Base-by-base conservation (phyloP, 2,797 vertebrate species). In the Salarias fasciatus region DNA sequence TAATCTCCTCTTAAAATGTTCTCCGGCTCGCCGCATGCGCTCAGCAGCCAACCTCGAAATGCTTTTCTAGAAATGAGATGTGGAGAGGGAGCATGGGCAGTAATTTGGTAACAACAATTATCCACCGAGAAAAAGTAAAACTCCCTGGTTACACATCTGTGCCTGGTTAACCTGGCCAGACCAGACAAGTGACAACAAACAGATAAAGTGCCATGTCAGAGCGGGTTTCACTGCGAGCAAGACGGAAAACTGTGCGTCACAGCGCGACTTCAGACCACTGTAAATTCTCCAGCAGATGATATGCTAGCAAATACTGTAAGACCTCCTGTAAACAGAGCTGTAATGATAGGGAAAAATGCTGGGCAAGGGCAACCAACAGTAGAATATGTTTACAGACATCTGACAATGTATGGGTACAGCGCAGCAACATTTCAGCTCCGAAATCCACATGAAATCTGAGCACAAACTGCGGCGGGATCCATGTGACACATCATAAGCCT, bases 381-480 rank as follows among this genome's bases (percentile, higher is more conserved):
- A 10, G 72, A 82, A 73, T 64, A 10, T 88, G 77, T 89, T 85
- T 85, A 83, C 56, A 72, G 79, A 76, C 64, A 66, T 76, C 70
- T 84, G 81, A 82, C 80, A 67, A 59, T 51, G 72, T 60, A 76
- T 61, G 65, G 50, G 63, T 63, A 69, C 56, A 43, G 59, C 56
- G 47, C n/a, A 28, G 67, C 45, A 54, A 62, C 6, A 13, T 56
- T 75, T 70, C 67, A 71, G 55, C 51, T 37, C 48, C 33, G 42
- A 75, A 45, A 51, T 60, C 60, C 48, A 28, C 55, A 54, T 69
- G 66, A 86, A 85, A 86, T 56, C 66, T 52, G 65, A 84, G 49
- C 53, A 30, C 53, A 65, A 73, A 72, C 63, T 79, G 52, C 2
- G 79, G 65, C 72, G 59, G 62, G 76, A 72, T 59, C 64, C 28